Conservation (phyloP, 30 jellyfish, hydroid and myxozoan genomes). For the Hydractinia echinata region DNA sequence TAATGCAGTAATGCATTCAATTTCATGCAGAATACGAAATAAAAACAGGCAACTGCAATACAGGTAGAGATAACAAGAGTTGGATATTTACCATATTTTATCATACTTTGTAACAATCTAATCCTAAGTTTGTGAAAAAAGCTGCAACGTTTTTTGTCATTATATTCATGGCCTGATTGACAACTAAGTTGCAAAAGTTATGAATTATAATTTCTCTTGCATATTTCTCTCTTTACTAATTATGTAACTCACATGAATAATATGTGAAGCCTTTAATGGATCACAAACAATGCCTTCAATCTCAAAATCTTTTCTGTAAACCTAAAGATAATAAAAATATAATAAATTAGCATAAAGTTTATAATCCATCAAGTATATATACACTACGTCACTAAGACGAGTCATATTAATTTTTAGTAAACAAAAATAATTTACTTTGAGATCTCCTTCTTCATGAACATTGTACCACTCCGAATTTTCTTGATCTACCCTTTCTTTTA, state of each 20-base stretch:
- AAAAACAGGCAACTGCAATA: too few relatives aligned
- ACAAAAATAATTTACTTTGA: conserved; percentile 41
- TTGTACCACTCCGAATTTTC: conserved; percentile 73
- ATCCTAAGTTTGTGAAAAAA: too few relatives aligned
- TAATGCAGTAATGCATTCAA: too few relatives aligned
- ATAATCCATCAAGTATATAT: too few relatives aligned
- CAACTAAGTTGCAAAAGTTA: neutral
- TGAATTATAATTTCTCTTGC: neutral
- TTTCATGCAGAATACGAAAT: too few relatives aligned
- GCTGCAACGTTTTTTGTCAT: too few relatives aligned
- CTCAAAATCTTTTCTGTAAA: conserved; percentile 76
- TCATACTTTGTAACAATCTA: too few relatives aligned
- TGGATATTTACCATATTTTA: too few relatives aligned
- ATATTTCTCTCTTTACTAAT: neutral
- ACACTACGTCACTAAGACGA: too few relatives aligned
- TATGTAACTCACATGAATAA: conserved; percentile 51
- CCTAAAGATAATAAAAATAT: conserved; percentile 40
- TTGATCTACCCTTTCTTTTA: conserved; percentile 64
- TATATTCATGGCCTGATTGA: too few relatives aligned
- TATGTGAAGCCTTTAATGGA: conserved; percentile 89
- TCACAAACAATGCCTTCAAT: conserved; percentile 84
- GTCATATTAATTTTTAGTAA: neutral
- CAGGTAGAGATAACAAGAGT: too few relatives aligned
- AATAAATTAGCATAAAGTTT: neutral
- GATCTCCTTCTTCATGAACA: conserved; percentile 91